A percentile compares a stretch with the other conserved stretches of the same genome.
Conservation (phyloP, 1,140 invertebrate genomes). For the Heliconius hewitsoni region DNA sequence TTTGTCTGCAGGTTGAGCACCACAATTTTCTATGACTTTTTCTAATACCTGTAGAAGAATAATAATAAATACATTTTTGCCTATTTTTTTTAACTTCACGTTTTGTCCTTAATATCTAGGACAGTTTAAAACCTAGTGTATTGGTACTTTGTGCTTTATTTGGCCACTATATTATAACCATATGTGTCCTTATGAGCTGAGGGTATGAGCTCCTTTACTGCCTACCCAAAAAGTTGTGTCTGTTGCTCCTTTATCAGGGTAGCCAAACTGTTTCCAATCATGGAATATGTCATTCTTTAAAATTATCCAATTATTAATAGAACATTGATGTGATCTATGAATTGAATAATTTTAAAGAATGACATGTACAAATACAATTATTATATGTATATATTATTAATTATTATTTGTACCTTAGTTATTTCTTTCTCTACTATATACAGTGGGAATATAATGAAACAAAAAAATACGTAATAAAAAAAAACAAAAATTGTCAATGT, state of each 20-base stretch:
- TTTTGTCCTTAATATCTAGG: no score
- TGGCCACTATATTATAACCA: constrained; percentile 93
- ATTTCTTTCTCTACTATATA: constrained; percentile 68
- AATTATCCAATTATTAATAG: no score
- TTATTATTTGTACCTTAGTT: constrained; percentile 75
- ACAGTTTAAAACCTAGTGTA: no score
- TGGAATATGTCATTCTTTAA: no score
- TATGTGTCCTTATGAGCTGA: constrained; percentile 96
- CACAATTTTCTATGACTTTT: constrained; percentile 67
- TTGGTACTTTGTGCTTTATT: no score
- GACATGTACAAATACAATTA: not conserved
- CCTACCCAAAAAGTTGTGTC: constrained; percentile 96
- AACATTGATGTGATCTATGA: constrained; percentile 81
- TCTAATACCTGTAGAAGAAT: constrained; percentile 54
- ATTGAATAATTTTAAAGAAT: constrained; percentile 10
- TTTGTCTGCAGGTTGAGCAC: constrained; percentile 58
- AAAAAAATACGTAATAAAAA: no score
- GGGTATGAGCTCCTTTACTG: constrained; percentile 92
- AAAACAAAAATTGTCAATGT: no score
- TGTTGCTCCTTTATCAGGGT: constrained; percentile 84
- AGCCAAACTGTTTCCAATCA: constrained; percentile 88
- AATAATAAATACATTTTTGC: not conserved
- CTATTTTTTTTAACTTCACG: no score
- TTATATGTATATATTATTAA: not conserved
- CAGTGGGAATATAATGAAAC: no score